Conservation (phyloP, 1,140 invertebrate species). For the Penaeus indicus region DNA sequence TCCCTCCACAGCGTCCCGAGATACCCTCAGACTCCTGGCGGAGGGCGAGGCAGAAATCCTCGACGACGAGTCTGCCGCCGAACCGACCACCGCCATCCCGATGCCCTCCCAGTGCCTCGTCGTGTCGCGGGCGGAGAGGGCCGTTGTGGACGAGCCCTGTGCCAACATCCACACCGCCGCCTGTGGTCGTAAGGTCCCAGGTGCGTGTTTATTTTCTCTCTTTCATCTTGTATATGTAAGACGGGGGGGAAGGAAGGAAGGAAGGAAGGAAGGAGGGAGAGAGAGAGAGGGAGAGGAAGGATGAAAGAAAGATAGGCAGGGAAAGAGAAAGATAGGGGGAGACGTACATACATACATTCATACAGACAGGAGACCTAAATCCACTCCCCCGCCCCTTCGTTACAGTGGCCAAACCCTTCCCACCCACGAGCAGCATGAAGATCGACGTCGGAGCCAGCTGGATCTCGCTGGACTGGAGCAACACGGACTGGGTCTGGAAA, state of each 20-base stretch:
- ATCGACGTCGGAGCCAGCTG: not conserved
- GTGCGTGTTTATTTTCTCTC: slow-evolving; percentile 38
- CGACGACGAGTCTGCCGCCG: not conserved
- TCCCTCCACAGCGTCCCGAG: not conserved
- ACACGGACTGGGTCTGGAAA: not conserved
- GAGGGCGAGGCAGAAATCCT: not conserved
- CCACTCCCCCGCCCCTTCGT: not conserved
- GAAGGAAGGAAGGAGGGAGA: too few species aligned
- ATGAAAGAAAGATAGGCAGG: too few species aligned
- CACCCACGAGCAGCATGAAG: not conserved
- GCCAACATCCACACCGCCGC: slow-evolving; percentile 47
- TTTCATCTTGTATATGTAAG: too few species aligned
- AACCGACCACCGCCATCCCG: slow-evolving; percentile 14
- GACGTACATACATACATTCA: too few species aligned
- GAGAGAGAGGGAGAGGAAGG: too few species aligned
- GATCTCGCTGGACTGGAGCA: slow-evolving; percentile 13
- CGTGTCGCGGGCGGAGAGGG: slow-evolving; percentile 45
- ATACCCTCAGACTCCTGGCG: not conserved
- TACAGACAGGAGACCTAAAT: too few species aligned
- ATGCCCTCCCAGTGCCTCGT: slow-evolving; percentile 47
- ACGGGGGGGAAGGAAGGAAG: too few species aligned
- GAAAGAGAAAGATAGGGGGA: not conserved
- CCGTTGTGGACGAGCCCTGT: slow-evolving; percentile 50
- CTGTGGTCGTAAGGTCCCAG: slow-evolving; percentile 44
- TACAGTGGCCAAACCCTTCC: not conserved